Base-by-base conservation (phyloP, 2,888 invertebrate species). In the Tachina fera region DNA sequence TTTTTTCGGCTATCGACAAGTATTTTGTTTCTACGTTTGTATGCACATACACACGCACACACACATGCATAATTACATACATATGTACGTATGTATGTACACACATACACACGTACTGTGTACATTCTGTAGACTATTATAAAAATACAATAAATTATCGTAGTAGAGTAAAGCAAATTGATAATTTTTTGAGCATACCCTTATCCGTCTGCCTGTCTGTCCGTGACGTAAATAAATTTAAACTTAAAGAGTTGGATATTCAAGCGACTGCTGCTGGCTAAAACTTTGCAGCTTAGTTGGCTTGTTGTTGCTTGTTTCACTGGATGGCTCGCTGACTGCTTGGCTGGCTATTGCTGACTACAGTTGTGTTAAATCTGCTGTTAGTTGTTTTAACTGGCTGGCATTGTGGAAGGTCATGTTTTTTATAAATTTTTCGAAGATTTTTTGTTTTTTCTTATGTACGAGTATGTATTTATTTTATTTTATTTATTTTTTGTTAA, bases 331-430 rank as follows among this genome's bases (percentile, higher is more conserved):
- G 13, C 61, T n/a, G n/a, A 58, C 74, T 77, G 47, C 13, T 53
- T 79, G 51, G 60, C 19, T 76, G 13, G 16, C 56, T 56, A 31
- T 58, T 56, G 75, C 16, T 56, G n/a, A 51, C 22, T 31, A 9
- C 47, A 39, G 45, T 63, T 67, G 61, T 65, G 19, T 78, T 83
- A 72, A 67, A 51, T 78, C 39, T 77, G 43, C 74, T 81, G 61
- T 85, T 87, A 87, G 88, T 88, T 86, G 87, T 88, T 67, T 88
- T 87, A 87, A 86, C 81, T 91, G 90, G 91, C 86, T 91, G 91
- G 91, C 91, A 91, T 91, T 91, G 91, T 89, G 91, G 90, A 91
- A 91, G 91, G 91, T 91, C 91, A 91, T 90, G 91, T 89, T 90
- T 91, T 89, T 89, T 78, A 47, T 63, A 47, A 6, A 19, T n/a